phyloP scores from a whole-genome alignment of 2,113 vertebrate genomes.

The Ariopsis seemanni region DNA sequence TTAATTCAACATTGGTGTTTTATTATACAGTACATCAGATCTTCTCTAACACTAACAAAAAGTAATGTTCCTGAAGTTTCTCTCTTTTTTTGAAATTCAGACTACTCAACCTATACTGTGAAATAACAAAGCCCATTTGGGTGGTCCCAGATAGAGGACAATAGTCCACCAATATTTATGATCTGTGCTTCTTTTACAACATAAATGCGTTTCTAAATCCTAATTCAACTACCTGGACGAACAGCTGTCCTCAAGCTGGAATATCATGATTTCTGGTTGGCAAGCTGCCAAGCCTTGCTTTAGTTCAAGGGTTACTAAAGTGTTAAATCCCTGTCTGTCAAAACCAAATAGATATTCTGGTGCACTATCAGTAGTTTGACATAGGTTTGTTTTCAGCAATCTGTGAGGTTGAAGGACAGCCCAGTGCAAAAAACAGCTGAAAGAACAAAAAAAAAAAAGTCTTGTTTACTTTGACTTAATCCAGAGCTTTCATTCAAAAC shows the following conservation, averaged over 20 bases:
- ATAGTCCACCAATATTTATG: slow-evolving; percentile 24
- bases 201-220: not conserved
- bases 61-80: slow-evolving; percentile 4
- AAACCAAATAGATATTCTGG: slow-evolving; percentile 30
- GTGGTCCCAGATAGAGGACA: not conserved
- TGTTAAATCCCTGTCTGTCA: slow-evolving; percentile 20
- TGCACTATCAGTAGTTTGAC: slow-evolving; percentile 22
- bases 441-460: not conserved
- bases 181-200: not conserved
- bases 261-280: not conserved
- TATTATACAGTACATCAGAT: not conserved
- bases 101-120: slow-evolving; percentile 24
- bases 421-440: slow-evolving; percentile 25
- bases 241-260: slow-evolving; percentile 1
- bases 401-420: slow-evolving; percentile 15
- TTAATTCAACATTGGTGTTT: slow-evolving; percentile 8
- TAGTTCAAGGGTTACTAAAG: slow-evolving; percentile 8
- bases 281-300: not conserved
- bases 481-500: slow-evolving; percentile 33
- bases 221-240: slow-evolving; percentile 14
- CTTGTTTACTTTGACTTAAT: slow-evolving; percentile 47
- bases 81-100: not conserved
- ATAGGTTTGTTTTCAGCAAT: slow-evolving; percentile 43
- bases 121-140: slow-evolving; percentile 14
- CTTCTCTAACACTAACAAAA: not conserved